These are phyloP conservation scores for Sylvia atricapilla DNA, from an alignment of 2,113 vertebrate genomes.

Conservation along the genomic window DNA sequence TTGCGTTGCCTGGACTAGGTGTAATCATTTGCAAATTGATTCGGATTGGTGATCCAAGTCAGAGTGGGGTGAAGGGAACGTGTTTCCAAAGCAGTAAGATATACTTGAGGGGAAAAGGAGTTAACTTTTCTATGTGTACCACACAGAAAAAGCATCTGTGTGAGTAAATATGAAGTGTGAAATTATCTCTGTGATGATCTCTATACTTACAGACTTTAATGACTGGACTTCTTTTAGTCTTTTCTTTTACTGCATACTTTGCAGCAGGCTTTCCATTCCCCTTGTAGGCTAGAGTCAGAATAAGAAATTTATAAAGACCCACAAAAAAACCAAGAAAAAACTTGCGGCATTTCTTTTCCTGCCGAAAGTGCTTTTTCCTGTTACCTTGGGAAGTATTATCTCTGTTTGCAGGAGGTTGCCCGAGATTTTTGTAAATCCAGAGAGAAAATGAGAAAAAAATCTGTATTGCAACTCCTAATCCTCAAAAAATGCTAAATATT, in stretches of 20 bases:
- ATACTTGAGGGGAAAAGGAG: not conserved
- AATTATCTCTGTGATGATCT: not conserved
- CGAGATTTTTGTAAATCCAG: not conserved
- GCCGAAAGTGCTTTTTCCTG: not conserved
- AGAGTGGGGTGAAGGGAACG: not conserved
- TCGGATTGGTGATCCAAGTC: not conserved
- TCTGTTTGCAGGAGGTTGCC: not conserved
- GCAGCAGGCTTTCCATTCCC: not conserved
- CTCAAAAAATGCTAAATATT: conserved; percentile 4
- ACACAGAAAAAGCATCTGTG: not conserved
- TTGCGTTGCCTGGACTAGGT: not conserved
- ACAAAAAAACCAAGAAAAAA: not conserved
- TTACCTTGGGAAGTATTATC: not conserved
- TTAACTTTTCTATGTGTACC: not conserved
- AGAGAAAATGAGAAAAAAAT: not conserved
- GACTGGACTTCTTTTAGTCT: not conserved
- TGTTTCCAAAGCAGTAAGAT: not conserved
- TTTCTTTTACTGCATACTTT: not conserved
- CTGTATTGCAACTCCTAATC: not conserved
- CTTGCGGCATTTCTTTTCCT: not conserved
- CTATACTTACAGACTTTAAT: not conserved
- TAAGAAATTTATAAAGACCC: not conserved
- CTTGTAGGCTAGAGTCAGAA: not conserved
- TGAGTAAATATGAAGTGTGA: not conserved
- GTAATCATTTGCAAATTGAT: not conserved